Evolutionary conservation across 2,797 vertebrate genomes (phyloP), one percentile per base, ranked within the genome.

Genomic region (Glyptemys insculpta): DNA sequence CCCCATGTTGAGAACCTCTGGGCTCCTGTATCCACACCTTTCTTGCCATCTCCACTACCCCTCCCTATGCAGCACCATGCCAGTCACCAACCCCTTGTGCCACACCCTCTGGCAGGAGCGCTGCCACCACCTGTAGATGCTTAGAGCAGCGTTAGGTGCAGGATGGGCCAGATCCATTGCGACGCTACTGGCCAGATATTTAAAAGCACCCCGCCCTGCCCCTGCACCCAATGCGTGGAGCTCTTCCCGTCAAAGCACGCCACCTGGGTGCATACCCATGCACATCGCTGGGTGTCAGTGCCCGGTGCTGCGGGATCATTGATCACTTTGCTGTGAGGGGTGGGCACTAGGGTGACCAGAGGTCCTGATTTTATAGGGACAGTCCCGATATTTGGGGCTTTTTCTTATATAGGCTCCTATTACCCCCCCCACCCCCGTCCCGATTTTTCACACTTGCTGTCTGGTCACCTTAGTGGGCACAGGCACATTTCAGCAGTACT

Each of bases 71-170:
- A 0, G 37, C 59, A 52, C 34, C 11, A n/a, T 5, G 23, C 59
- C 47, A 59, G 52, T 2, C 23, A 0, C 34, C 12, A 6, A 49
- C 59, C 37, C 11, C 62, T 15, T 5, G 62, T 5, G 53, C 49
- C 44, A 29, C 44, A 12, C 2, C 34, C 1, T 1, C 53, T 3
- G 76, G 2, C 19, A 12, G 65, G 10, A 1, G 25, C 53, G 37
- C 54, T 23, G 21, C 81, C 29, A 65, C 3, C 1, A 57, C 18
- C 34, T 1, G 0, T 54, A 1, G 87, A 2, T 1, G 0, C 15
- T 12, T 83, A 50, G 14, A 5, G 78, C 78, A 1, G 1, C 86
- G 78, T 4, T n/a, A 7, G 80, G 62, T 23, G 27, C 47, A 1
- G 41, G 0, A 10, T 29, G 29, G 14, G 3, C 47, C 11, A 21